phyloP scores from a whole-genome alignment of 1,140 invertebrate genomes.

The Eufriesea mexicana region DNA sequence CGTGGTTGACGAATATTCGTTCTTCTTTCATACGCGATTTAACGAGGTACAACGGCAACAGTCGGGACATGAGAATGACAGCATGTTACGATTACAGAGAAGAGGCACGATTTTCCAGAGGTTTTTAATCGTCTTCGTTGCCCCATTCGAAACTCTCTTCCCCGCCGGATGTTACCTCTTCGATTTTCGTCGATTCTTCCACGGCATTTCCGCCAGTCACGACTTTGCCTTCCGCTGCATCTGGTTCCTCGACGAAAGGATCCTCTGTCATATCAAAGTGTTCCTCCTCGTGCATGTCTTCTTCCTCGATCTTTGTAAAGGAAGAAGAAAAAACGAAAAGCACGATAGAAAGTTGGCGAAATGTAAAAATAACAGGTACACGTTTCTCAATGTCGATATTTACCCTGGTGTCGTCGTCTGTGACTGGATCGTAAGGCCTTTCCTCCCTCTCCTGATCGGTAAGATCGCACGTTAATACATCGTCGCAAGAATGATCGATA shows the following conservation, averaged over 20 bases:
- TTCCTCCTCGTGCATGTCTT: constrained; percentile 60
- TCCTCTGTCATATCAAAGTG: constrained; percentile 51
- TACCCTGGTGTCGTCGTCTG: constrained; percentile 75
- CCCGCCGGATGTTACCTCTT: constrained; percentile 59
- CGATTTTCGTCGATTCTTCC: constrained; percentile 50
- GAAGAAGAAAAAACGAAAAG: not conserved
- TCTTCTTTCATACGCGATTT: not conserved
- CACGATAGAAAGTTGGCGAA: too few relatives aligned
- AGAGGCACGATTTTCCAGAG: not conserved
- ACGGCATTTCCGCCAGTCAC: constrained; percentile 18
- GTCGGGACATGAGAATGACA: constrained; percentile 8
- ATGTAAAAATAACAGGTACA: not conserved
- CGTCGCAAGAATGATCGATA: constrained; percentile 60
- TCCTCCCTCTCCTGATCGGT: constrained; percentile 75
- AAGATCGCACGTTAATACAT: constrained; percentile 39
- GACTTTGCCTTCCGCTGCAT: constrained; percentile 50
- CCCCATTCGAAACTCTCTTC: constrained; percentile 63
- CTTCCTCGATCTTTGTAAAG: constrained; percentile 69
- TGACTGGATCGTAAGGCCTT: constrained; percentile 67
- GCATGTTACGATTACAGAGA: constrained; percentile 4
- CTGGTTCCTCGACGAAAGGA: constrained; percentile 69
- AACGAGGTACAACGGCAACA: constrained; percentile 10
- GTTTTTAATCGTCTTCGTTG: constrained; percentile 61
- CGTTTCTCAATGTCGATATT: not conserved
- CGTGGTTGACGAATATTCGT: constrained; percentile 12